Evolutionary conservation across 2,113 vertebrate genomes (phyloP).

Genomic region (Acanthochromis polyacanthus): DNA sequence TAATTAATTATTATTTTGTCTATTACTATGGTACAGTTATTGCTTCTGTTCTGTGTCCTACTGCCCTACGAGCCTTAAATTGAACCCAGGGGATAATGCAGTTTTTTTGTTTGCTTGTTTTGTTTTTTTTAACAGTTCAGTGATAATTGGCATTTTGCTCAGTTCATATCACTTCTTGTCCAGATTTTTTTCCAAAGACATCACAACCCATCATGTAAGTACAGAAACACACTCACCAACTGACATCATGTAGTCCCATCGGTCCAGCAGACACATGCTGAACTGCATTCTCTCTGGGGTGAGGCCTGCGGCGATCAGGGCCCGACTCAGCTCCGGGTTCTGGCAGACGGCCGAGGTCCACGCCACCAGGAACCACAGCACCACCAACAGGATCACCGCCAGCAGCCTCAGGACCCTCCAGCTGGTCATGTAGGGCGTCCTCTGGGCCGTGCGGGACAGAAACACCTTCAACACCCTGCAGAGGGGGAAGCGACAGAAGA

Average conservation of each 20-base stretch:
- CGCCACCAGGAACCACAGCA: constrained; percentile 95
- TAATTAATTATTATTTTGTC: no score
- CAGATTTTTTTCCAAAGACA: not conserved
- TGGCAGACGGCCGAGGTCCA: constrained; percentile 96
- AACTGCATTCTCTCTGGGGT: constrained; percentile 95
- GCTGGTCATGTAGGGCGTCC: constrained; percentile 97
- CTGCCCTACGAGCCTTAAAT: no score
- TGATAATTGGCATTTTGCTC: no score
- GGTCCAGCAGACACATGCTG: constrained; percentile 95
- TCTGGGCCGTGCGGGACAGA: constrained; percentile 95
- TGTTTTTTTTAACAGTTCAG: no score
- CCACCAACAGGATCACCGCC: constrained; percentile 91
- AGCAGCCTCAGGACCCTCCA: constrained; percentile 95
- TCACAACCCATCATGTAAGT: not conserved
- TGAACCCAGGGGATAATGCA: no score
- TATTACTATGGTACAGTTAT: no score
- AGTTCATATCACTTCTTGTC: constrained; percentile 8
- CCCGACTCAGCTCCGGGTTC: constrained; percentile 87
- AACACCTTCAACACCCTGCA: constrained; percentile 96
- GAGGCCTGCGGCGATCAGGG: constrained; percentile 89
- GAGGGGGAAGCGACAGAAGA: not conserved
- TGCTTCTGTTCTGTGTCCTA: no score
- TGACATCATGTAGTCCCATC: constrained; percentile 99
- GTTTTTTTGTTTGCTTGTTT: no score
- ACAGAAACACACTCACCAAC: constrained; percentile 86